These are phyloP conservation scores for Tangachromis dhanisi DNA, from an alignment of 2,113 vertebrate species.

Conservation along the genomic window DNA sequence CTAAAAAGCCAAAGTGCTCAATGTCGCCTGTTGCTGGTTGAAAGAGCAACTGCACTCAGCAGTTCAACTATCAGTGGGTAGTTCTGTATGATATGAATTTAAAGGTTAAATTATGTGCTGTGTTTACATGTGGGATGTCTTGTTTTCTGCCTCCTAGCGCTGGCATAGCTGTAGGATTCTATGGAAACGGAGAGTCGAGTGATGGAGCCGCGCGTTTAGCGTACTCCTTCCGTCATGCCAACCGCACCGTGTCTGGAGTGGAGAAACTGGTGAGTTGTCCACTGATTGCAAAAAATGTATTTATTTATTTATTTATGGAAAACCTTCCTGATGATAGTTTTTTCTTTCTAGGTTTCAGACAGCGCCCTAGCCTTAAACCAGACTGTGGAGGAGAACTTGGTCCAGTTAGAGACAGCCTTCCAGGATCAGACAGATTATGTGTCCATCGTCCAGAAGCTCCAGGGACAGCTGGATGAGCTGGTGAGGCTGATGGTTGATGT, in stretches of 20 bases:
- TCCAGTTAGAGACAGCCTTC: slow-evolving; percentile 78
- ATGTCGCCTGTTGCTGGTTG: slow-evolving; percentile 22
- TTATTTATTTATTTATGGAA: not conserved
- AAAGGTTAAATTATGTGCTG: not conserved
- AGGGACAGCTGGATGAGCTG: slow-evolving; percentile 81
- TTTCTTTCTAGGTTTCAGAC: slow-evolving; percentile 76
- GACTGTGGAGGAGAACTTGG: slow-evolving; percentile 81
- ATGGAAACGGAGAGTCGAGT: slow-evolving; percentile 91
- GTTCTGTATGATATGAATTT: not conserved
- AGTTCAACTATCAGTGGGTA: not conserved
- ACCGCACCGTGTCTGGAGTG: slow-evolving; percentile 87
- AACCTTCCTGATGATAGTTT: not conserved
- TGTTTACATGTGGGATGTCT: not conserved
- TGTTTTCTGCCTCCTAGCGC: slow-evolving; percentile 68
- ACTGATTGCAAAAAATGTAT: not conserved
- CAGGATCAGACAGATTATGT: slow-evolving; percentile 79
- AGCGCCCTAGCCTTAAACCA: slow-evolving; percentile 81
- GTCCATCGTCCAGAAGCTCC: slow-evolving; percentile 82
- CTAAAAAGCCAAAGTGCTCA: not conserved
- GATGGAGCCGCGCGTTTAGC: slow-evolving; percentile 85
- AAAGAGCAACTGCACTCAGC: not conserved
- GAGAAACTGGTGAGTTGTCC: slow-evolving; percentile 81
- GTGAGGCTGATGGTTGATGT: slow-evolving; percentile 79
- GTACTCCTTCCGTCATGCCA: slow-evolving; percentile 90
- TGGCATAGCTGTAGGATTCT: slow-evolving; percentile 93